Percentiles rank a stretch among this genome's conserved stretches.
phyloP scores from a whole-genome alignment of 2,888 invertebrate species.

The Noctua janthe region DNA sequence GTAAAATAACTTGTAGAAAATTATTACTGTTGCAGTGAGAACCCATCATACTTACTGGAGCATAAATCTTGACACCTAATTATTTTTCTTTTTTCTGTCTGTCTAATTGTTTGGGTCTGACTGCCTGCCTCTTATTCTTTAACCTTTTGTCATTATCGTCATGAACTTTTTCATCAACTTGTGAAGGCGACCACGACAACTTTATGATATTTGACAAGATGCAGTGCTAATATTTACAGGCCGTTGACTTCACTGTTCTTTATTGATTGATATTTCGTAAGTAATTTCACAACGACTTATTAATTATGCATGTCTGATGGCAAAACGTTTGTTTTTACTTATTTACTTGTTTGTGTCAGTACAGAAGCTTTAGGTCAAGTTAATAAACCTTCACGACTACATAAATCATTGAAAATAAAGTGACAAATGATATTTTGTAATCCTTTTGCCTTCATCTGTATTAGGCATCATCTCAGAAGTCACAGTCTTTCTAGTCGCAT shows the following conservation, averaged over 20 bases:
- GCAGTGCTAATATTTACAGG: conserved; percentile 6
- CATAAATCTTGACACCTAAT: not conserved
- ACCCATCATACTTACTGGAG: too few species aligned
- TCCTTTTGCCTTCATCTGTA: not conserved
- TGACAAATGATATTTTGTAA: not conserved
- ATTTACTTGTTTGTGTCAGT: conserved; percentile 21
- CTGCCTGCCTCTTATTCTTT: not conserved
- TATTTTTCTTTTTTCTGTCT: not conserved
- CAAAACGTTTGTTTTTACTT: conserved; percentile 33
- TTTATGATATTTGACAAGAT: conserved; percentile 12
- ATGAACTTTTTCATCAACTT: not conserved
- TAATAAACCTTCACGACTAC: conserved; percentile 6
- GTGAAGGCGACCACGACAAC: not conserved
- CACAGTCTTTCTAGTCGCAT: not conserved
- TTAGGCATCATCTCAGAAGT: not conserved
- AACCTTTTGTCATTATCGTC: not conserved
- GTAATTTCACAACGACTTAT: conserved; percentile 32
- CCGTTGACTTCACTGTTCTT: conserved; percentile 17
- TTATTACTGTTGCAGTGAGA: not conserved
- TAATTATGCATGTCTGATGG: conserved; percentile 34
- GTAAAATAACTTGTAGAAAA: not conserved
- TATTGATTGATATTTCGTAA: conserved; percentile 32
- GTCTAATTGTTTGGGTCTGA: not conserved
- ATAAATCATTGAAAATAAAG: conserved; percentile 2
- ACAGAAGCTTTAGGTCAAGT: conserved; percentile 9